Percentiles rank a stretch among this genome's conserved stretches.
Evolutionary conservation across 1,140 invertebrate genomes (phyloP).

Genomic region (Paracyclopina nana): DNA sequence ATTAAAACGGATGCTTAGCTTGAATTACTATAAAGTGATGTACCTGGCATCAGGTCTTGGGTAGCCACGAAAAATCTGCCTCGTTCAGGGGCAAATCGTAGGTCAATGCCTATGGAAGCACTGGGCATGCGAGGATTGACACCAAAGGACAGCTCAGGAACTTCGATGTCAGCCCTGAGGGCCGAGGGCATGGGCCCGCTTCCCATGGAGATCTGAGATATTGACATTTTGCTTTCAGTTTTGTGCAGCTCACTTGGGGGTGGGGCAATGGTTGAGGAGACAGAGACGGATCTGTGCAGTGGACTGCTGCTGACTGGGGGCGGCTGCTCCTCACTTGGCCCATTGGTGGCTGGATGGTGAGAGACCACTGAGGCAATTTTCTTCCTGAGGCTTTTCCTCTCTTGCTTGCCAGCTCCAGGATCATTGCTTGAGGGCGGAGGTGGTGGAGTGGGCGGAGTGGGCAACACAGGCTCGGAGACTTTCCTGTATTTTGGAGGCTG

Average conservation of each 20-base stretch:
- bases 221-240: conserved; percentile 9
- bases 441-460: background rate
- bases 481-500: background rate
- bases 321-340: background rate
- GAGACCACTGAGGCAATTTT: too few relatives aligned
- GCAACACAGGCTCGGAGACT: background rate
- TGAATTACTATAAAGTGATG: too few relatives aligned
- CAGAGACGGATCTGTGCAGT: too few relatives aligned
- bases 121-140: conserved; percentile 3
- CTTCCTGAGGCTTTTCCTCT: background rate
- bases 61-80: conserved; percentile 12
- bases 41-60: conserved; percentile 11
- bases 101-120: conserved; percentile 8
- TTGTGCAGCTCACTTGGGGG: background rate
- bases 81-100: conserved; percentile 6
- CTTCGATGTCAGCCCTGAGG: conserved; percentile 7
- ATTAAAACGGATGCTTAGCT: too few relatives aligned
- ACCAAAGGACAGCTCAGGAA: conserved; percentile 6
- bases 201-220: conserved; percentile 6
- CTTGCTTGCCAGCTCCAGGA: background rate
- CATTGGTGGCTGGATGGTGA: background rate
- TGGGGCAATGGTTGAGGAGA: background rate
- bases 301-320: background rate
- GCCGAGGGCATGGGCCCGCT: too few relatives aligned
- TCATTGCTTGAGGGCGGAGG: background rate